Percentiles rank a stretch among this genome's conserved stretches.
Evolutionary conservation across 1,140 invertebrate genomes (phyloP).

Genomic region (Idris sp.): DNA sequence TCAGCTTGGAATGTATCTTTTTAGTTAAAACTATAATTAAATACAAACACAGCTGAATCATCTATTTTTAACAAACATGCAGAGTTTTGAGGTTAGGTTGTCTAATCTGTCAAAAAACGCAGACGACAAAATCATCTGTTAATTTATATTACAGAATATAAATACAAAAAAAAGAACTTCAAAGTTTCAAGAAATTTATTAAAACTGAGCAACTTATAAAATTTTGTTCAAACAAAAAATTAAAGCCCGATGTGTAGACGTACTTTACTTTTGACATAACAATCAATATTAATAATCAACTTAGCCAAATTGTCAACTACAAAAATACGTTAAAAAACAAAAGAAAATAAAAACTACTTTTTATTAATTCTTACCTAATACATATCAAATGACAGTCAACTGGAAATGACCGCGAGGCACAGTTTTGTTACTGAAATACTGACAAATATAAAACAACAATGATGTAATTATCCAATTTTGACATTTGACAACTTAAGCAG

Average conservation of each 20-base stretch:
- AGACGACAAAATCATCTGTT: neutral
- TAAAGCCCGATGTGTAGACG: too few relatives aligned
- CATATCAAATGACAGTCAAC: conserved; percentile 11
- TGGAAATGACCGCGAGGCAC: neutral
- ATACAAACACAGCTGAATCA: neutral
- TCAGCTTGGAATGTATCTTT: too few relatives aligned
- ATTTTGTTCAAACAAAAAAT: too few relatives aligned
- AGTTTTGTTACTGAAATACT: conserved; percentile 56
- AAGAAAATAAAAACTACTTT: too few relatives aligned
- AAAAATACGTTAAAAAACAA: too few relatives aligned
- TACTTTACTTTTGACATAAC: neutral
- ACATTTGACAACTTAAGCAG: conserved; percentile 43
- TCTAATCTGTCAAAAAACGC: neutral
- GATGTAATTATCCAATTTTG: conserved; percentile 62
- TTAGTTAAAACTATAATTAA: too few relatives aligned
- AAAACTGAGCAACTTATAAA: too few relatives aligned
- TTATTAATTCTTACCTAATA: conserved; percentile 28
- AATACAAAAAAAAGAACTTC: too few relatives aligned
- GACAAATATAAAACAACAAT: conserved; percentile 42
- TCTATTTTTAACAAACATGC: too few relatives aligned
- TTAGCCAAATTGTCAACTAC: too few relatives aligned
- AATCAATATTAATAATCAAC: neutral
- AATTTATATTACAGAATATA: too few relatives aligned
- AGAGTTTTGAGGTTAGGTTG: conserved; percentile 2
- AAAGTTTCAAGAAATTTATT: too few relatives aligned